Base-by-base conservation (phyloP, 2,888 invertebrate species). In the Ophion obscuratus region DNA sequence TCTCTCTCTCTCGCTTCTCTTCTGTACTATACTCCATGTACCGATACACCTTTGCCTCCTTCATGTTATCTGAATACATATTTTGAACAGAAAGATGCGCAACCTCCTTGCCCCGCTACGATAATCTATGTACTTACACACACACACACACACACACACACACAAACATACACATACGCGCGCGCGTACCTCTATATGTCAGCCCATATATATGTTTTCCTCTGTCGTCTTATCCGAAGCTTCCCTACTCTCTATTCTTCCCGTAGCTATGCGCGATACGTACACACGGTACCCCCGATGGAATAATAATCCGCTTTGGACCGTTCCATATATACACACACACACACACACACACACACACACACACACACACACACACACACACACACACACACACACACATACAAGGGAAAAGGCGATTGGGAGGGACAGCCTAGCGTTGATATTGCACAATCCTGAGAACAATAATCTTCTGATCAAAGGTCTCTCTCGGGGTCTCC, bases 381-480 rank as follows among this genome's bases (percentile, higher is more conserved):
- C n/a, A 10, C 20, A 66, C 57, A 80, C 80, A 74, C 67, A 27
- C 66, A 14, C n/a, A 10, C 20, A 66, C 57, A 80, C 80, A 74
- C 67, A 27, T 66, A 14, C 20, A 53, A 40, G 20, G 9, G n/a
- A 67, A 14, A 61, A 44, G n/a, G 20, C 62, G 62, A 44, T 61
- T 24, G n/a, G 61, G 76, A 70, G 59, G 27, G 76, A 71, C 9
- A 36, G 53, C 10, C 36, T 44, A 14, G 53, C 17, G 53, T 53
- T 59, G 80, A 74, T 77, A 68, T 80, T 77, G 80, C 83, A 70
- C 80, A 83, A 83, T 83, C 67, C 83, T 2, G 36, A 17, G 44
- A 80, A 80, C 73, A 64, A 77, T 86, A 80, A 83, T 80, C 80
- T 67, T 76, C 83, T 73, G 85, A 86, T 83, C 80, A 79, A 82